Conservation (phyloP, 2,113 vertebrate genomes). For the Malurus cyaneus region DNA sequence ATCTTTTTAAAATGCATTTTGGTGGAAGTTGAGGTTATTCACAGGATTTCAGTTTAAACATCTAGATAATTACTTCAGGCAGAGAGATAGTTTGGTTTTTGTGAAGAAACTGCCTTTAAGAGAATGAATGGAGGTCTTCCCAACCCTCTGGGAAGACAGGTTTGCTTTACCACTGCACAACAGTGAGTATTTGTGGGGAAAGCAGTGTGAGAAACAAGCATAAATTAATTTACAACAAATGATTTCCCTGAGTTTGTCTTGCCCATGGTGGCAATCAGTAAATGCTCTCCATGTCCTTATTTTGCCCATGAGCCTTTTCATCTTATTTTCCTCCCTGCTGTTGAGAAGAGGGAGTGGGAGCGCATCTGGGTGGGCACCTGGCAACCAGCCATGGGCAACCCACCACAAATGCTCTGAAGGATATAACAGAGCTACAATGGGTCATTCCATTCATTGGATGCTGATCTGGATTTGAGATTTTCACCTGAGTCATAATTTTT, state of each 20-base stretch:
- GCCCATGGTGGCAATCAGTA: background rate
- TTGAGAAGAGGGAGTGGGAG: background rate
- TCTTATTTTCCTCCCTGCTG: background rate
- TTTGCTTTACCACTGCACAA: background rate
- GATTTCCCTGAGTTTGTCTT: background rate
- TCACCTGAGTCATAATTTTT: background rate
- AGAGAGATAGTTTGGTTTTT: background rate
- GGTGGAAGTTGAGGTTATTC: slow-evolving; percentile 18
- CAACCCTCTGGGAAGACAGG: background rate
- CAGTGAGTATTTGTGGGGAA: background rate
- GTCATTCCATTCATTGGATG: background rate
- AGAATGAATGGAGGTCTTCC: background rate
- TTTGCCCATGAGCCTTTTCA: background rate
- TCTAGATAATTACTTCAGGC: background rate
- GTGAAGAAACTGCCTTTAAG: background rate
- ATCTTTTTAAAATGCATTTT: background rate
- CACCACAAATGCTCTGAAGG: background rate
- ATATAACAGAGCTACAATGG: background rate
- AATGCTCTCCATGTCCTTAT: background rate
- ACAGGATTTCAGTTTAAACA: background rate
- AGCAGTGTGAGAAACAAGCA: background rate
- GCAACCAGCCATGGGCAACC: background rate
- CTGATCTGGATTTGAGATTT: background rate
- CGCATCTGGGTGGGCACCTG: background rate
- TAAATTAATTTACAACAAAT: background rate